Percentiles rank a stretch among this genome's conserved stretches.
phyloP scores from a whole-genome alignment of 2,888 invertebrate species.

The Xiphydria camelus region DNA sequence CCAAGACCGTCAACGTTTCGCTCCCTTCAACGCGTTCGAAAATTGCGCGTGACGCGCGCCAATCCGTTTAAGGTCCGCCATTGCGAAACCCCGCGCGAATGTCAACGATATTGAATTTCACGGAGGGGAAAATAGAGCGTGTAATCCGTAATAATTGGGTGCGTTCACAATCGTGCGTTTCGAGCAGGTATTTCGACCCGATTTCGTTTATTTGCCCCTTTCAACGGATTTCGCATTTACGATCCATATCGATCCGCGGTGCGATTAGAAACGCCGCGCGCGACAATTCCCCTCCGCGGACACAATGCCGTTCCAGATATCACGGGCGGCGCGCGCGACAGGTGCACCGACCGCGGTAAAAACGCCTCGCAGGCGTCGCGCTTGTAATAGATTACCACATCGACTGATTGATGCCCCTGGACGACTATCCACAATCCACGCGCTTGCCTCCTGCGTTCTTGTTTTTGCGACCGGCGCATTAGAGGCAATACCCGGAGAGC shows the following conservation, averaged over 20 bases:
- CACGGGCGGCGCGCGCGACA: slow-evolving; percentile 30
- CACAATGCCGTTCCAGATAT: slow-evolving; percentile 1
- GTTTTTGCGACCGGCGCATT: slow-evolving; percentile 32
- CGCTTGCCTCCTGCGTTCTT: slow-evolving; percentile 20
- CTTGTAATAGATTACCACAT: slow-evolving; percentile 45
- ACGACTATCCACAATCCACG: slow-evolving; percentile 30
- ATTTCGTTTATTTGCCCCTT: no score
- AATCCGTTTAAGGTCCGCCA: no score
- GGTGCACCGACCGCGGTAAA: slow-evolving; percentile 55
- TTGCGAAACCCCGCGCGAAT: background rate
- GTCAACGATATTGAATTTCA: background rate
- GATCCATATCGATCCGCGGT: no score
- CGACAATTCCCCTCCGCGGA: background rate
- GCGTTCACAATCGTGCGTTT: no score
- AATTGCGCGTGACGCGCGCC: no score
- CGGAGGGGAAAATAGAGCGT: background rate
- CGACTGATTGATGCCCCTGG: slow-evolving; percentile 50
- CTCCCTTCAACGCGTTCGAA: background rate
- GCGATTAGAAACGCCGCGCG: background rate
- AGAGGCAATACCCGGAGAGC: slow-evolving; percentile 32
- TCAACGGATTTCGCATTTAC: no score
- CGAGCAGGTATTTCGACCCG: no score
- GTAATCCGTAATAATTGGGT: background rate
- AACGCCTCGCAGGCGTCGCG: slow-evolving; percentile 43
- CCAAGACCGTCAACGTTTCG: background rate